phyloP scores from a whole-genome alignment of 2,113 vertebrate genomes.

The Enhydra lutris region DNA sequence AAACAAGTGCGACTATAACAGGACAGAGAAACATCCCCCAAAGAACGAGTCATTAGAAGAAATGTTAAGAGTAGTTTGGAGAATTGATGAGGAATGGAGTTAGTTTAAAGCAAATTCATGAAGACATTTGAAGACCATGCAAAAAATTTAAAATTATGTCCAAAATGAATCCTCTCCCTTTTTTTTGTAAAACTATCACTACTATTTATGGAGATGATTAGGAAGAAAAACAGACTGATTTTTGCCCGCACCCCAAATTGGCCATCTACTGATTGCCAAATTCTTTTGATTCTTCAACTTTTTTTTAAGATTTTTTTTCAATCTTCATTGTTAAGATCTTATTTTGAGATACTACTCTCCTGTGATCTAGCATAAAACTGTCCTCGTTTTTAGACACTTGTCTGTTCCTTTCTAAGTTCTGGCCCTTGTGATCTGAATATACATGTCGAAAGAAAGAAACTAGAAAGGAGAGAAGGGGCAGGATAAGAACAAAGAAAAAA shows the following conservation, averaged over 20 bases:
- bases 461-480: neutral
- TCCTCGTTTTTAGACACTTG: neutral
- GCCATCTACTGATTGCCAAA: neutral
- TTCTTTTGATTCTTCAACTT: neutral
- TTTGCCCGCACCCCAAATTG: neutral
- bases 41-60: neutral
- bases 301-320: neutral
- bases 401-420: neutral
- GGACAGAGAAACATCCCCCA: neutral
- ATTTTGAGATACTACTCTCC: neutral
- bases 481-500: neutral
- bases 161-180: neutral
- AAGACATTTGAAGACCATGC: neutral
- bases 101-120: neutral
- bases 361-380: neutral
- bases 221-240: neutral
- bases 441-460: neutral
- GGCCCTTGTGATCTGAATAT: neutral
- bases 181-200: neutral
- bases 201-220: neutral
- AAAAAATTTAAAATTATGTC: neutral
- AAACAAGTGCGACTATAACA: neutral
- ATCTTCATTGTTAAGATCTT: neutral
- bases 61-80: neutral
- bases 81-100: neutral